These are phyloP conservation scores for Drosophila anomelani DNA, from an alignment of 2,888 invertebrate species.

Conservation along the genomic window DNA sequence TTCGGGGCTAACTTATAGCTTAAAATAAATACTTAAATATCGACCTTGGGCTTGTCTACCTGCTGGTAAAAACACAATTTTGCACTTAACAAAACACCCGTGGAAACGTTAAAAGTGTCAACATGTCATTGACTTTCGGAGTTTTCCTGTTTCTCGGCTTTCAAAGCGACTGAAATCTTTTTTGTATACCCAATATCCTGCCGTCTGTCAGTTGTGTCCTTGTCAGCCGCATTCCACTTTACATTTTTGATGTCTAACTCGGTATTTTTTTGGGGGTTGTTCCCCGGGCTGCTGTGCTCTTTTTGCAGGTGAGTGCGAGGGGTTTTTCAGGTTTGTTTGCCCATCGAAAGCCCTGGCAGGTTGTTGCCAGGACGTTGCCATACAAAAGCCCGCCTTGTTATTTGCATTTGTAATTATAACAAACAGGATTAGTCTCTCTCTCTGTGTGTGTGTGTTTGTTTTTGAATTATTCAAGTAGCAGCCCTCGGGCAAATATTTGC, in stretches of 20 bases:
- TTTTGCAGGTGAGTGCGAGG: conserved; percentile 56
- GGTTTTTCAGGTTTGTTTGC: conserved; percentile 53
- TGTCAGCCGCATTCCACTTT: conserved; percentile 47
- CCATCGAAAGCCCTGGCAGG: conserved; percentile 12
- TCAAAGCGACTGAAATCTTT: conserved; percentile 26
- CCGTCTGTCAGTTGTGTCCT: conserved; percentile 55
- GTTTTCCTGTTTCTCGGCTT: conserved; percentile 12
- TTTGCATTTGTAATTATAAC: conserved; percentile 84
- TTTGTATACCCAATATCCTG: conserved; percentile 19
- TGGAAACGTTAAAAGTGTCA: conserved; percentile 33
- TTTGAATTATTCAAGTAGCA: conserved; percentile 74
- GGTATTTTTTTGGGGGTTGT: conserved; percentile 53
- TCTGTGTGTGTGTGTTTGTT: conserved; percentile 39
- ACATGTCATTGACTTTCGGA: conserved; percentile 37
- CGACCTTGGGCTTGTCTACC: conserved; percentile 7
- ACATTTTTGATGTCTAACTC: conserved; percentile 54
- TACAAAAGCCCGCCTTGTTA: conserved; percentile 76
- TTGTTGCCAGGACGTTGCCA: conserved; percentile 54
- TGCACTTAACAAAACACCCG: conserved; percentile 26
- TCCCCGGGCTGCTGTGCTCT: conserved; percentile 61
- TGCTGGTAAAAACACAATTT: conserved; percentile 32
- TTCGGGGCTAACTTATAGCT: background rate
- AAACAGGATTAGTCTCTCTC: conserved; percentile 79
- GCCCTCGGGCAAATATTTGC: conserved; percentile 65
- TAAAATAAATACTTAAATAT: conserved; percentile 8